Evolutionary conservation across 1,140 invertebrate genomes (phyloP), one percentile per base, ranked within the genome.

Genomic region (Eufriesea mexicana): DNA sequence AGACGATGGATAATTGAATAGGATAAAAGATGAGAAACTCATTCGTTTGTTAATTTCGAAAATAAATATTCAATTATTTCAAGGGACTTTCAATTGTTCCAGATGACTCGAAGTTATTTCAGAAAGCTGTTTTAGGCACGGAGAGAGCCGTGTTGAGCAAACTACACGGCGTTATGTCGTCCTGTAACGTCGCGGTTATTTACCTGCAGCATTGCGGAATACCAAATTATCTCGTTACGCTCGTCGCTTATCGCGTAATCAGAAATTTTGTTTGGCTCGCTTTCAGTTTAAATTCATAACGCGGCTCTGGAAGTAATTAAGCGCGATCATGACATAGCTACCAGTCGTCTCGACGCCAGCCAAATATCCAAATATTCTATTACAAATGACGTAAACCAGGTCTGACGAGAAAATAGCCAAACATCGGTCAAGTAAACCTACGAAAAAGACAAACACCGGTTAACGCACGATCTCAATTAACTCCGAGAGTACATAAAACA

Each of bases 31-130:
- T n/a, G n/a, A n/a, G n/a, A n/a, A n/a, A n/a, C n/a, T n/a, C n/a
- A n/a, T n/a, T n/a, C n/a, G 1, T 42, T 20, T 18, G 23, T 45
- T 12, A 2, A 0, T 23, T 16, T 12, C 18, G 23, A 61, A 51
- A 78, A 73, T 78, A 47, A 35, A 68, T 73, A 71, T 79, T 79
- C 68, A 72, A 79, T 85, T 85, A 79, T 78, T 67, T 72, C 35
- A 12, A 28, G 72, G 28, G 59, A 54, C 35, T 8, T 23, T 28
- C n/a, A 72, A 66, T 82, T 78, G 71, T 84, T 28, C 54, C 54
- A 72, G 72, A 45, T 47, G 18, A 83, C 66, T 71, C 66, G 42
- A 85, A 78, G 25, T 59, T 70, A 64, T 9, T 78, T 78, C n/a
- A 23, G 67, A 59, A 73, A 79, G 67, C 59, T 25, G 42, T 67